Evolutionary conservation across 1,140 invertebrate species (phyloP).

Genomic region (Drosophila suzukii): DNA sequence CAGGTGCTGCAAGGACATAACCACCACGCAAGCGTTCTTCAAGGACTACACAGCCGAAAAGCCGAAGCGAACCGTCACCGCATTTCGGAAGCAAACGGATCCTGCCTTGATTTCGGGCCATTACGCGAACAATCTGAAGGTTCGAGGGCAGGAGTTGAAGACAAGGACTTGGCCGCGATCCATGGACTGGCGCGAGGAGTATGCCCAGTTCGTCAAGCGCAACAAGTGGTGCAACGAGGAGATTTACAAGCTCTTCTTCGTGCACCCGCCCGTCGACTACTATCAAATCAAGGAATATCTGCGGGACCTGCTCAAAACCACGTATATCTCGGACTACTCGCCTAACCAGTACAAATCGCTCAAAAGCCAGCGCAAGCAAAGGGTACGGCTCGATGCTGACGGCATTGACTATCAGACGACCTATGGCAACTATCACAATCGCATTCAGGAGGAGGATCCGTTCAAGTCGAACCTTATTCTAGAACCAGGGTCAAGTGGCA

Average conservation of each 20-base stretch:
- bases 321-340: slow-evolving; percentile 61
- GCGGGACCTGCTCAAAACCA: slow-evolving; percentile 43
- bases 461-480: slow-evolving; percentile 7
- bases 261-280: slow-evolving; percentile 49
- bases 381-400: background rate
- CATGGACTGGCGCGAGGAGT: slow-evolving; percentile 70
- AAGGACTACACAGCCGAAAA: slow-evolving; percentile 32
- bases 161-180: slow-evolving; percentile 60
- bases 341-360: slow-evolving; percentile 48
- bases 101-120: slow-evolving; percentile 52
- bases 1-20: slow-evolving; percentile 20
- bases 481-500: slow-evolving; percentile 11
- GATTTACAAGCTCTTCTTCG: slow-evolving; percentile 63
- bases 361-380: slow-evolving; percentile 9
- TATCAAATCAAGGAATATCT: slow-evolving; percentile 39
- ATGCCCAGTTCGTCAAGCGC: slow-evolving; percentile 52
- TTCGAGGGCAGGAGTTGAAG: slow-evolving; percentile 21
- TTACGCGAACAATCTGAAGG: slow-evolving; percentile 59
- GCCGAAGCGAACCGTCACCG: background rate
- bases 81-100: slow-evolving; percentile 50
- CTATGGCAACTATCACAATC: slow-evolving; percentile 67
- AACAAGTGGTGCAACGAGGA: slow-evolving; percentile 68
- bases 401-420: slow-evolving; percentile 55
- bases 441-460: slow-evolving; percentile 41
- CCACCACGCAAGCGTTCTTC: slow-evolving; percentile 31